Evolutionary conservation across 2,113 vertebrate species (phyloP).

Genomic region (Cryptomyrus ogoouensis): DNA sequence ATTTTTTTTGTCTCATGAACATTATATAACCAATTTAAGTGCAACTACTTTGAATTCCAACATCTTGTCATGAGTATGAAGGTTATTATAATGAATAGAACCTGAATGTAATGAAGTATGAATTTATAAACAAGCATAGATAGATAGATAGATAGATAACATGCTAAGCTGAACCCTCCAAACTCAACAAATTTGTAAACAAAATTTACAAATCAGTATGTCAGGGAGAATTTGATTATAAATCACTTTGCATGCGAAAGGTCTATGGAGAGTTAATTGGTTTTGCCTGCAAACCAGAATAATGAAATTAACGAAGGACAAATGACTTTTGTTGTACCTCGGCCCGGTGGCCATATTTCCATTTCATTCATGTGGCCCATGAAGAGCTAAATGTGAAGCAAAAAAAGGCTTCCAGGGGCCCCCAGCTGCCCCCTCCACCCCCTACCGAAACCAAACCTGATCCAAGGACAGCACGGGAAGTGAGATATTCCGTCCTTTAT

Average conservation of each 20-base stretch:
- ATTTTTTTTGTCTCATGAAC: not conserved
- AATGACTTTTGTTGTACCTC: conserved; percentile 35
- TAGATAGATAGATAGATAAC: not conserved
- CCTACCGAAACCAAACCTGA: conserved; percentile 43
- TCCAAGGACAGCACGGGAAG: conserved; percentile 49
- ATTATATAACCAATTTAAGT: not conserved
- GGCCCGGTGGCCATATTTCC: conserved; percentile 44
- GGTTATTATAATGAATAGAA: not conserved
- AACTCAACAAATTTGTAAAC: not conserved
- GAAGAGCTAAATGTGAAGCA: conserved; percentile 39
- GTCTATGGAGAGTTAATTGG: conserved; percentile 40
- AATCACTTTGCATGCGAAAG: conserved; percentile 50
- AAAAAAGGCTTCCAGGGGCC: conserved; percentile 29
- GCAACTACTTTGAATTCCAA: not conserved
- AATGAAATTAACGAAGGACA: conserved; percentile 39
- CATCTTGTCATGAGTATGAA: not conserved
- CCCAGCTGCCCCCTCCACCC: not conserved
- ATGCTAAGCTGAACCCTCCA: not conserved
- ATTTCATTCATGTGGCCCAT: conserved; percentile 58
- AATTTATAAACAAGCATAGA: not conserved
- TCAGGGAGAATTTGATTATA: conserved; percentile 45
- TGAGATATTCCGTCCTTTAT: conserved; percentile 32
- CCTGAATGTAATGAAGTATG: not conserved
- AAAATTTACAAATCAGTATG: conserved; percentile 16
- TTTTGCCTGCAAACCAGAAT: conserved; percentile 45